phyloP scores from a whole-genome alignment of 2,888 invertebrate genomes.

The Pachydiplax longipennis region DNA sequence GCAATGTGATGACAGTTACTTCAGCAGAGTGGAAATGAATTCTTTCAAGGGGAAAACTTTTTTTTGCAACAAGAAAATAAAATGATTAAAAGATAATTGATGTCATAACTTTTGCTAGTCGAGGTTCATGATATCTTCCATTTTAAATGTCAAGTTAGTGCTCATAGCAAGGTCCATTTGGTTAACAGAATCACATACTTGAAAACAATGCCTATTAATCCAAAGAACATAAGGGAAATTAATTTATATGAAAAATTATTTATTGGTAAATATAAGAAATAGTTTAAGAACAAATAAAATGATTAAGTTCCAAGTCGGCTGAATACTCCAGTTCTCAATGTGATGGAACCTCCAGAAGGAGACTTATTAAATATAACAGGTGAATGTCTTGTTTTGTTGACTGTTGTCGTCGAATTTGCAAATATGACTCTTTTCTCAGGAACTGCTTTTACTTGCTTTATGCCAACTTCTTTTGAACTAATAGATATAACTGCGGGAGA shows the following conservation, averaged over 20 bases:
- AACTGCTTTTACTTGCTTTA: neutral
- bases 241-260: conserved; percentile 5
- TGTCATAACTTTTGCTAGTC: too few species aligned
- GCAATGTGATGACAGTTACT: too few species aligned
- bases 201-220: too few species aligned
- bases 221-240: neutral
- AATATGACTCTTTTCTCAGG: conserved; percentile 5
- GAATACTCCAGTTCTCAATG: conserved; percentile 13
- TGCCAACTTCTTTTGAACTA: neutral
- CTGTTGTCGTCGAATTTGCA: neutral
- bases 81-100: too few species aligned
- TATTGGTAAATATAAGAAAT: neutral
- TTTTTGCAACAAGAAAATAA: too few species aligned
- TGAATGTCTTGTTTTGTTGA: neutral
- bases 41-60: too few species aligned
- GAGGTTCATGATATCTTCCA: too few species aligned
- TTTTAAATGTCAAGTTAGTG: too few species aligned
- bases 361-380: neutral
- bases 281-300: neutral
- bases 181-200: too few species aligned
- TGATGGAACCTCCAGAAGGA: conserved; percentile 11
- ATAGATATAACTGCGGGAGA: neutral
- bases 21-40: too few species aligned
- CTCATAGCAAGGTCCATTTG: too few species aligned
- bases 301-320: conserved; percentile 27